Evolutionary conservation across 2,113 vertebrate species (phyloP).

Genomic region (Hyperopisus bebe): DNA sequence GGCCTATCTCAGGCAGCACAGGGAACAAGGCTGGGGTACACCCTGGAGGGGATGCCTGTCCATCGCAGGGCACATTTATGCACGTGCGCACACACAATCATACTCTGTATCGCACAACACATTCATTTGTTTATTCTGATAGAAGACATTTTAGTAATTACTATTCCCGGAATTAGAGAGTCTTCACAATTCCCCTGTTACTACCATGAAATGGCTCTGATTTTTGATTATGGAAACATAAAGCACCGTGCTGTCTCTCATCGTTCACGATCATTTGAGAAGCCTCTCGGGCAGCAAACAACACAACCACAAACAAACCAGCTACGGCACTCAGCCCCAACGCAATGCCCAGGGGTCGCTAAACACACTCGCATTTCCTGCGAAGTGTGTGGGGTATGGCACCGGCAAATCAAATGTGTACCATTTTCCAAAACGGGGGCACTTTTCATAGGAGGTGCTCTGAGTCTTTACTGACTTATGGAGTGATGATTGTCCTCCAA

Average conservation of each 20-base stretch:
- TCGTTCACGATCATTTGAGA: background rate
- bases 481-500: background rate
- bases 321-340: background rate
- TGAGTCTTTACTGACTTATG: background rate
- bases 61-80: background rate
- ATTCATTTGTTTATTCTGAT: constrained; percentile 4
- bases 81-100: background rate
- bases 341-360: background rate
- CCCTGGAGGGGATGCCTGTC: background rate
- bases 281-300: background rate
- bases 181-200: background rate
- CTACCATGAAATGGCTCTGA: background rate
- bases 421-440: background rate
- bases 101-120: background rate
- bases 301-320: background rate
- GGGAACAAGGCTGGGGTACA: background rate
- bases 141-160: background rate
- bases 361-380: background rate
- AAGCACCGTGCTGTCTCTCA: background rate
- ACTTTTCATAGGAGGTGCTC: background rate
- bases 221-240: constrained; percentile 12
- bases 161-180: background rate
- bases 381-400: no score
- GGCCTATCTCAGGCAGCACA: background rate
- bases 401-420: background rate